Conservation (phyloP, 2,888 invertebrate species). For the Acholoe squamosa region DNA sequence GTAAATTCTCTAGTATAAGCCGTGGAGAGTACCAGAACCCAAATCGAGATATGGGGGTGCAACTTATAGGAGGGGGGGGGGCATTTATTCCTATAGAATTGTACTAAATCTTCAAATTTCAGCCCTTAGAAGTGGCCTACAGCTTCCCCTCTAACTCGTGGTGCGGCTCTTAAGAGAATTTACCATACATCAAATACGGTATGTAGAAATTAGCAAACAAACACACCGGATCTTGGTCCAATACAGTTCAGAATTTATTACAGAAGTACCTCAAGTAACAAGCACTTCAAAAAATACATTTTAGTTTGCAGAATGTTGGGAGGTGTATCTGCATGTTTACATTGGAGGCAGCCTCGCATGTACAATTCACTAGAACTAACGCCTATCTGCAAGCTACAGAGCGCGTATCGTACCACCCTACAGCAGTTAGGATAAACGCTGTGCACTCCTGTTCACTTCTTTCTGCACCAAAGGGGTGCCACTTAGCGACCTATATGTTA, state of each 20-base stretch:
- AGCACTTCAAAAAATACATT: conserved; percentile 58
- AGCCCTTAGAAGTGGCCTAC: too few species aligned
- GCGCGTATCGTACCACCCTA: background rate
- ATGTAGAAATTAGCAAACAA: too few species aligned
- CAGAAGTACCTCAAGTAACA: conserved; percentile 39
- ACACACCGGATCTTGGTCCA: background rate
- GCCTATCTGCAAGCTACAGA: conserved; percentile 37
- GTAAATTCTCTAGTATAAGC: too few species aligned
- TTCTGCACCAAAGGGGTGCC: conserved; percentile 50
- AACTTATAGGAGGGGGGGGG: too few species aligned
- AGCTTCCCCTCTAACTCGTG: too few species aligned
- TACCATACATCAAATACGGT: too few species aligned
- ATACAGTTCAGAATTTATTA: conserved; percentile 59
- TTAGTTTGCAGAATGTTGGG: conserved; percentile 24
- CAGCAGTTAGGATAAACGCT: background rate
- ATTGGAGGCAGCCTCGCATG: background rate
- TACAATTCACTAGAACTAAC: conserved; percentile 34
- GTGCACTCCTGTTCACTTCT: background rate
- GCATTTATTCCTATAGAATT: too few species aligned
- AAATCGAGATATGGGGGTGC: too few species aligned
- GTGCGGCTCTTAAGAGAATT: too few species aligned
- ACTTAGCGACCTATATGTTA: background rate
- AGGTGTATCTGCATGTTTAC: background rate
- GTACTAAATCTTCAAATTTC: too few species aligned
- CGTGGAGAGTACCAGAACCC: too few species aligned